phyloP scores from a whole-genome alignment of 2,113 vertebrate species.

The Misgurnus mizolepis region DNA sequence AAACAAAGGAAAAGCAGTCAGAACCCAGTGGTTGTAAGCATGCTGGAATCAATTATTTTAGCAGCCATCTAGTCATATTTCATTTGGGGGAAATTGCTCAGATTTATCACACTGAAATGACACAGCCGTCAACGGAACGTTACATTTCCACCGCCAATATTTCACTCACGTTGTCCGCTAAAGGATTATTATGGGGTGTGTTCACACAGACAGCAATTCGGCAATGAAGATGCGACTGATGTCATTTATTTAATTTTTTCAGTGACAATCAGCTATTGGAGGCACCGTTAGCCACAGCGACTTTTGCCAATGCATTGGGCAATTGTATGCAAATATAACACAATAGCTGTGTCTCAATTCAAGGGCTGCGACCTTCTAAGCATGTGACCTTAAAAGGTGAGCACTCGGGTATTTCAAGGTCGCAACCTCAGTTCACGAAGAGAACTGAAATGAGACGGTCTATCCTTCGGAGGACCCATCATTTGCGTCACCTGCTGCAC shows the following conservation, averaged over 20 bases:
- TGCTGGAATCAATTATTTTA: slow-evolving; percentile 35
- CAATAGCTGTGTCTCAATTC: no score
- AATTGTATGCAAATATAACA: background rate
- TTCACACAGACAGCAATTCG: background rate
- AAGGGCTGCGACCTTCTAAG: no score
- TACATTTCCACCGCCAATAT: background rate
- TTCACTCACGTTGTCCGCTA: slow-evolving; percentile 7
- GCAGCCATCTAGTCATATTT: background rate
- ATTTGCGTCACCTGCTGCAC: no score
- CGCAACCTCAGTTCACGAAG: no score
- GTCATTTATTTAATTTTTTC: background rate
- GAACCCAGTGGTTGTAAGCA: slow-evolving; percentile 10
- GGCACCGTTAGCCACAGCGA: background rate
- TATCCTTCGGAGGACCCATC: no score
- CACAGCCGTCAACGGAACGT: background rate
- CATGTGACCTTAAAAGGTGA: no score
- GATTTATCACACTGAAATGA: slow-evolving; percentile 4
- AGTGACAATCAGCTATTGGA: background rate
- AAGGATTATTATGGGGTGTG: background rate
- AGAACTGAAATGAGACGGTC: no score
- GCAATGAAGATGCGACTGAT: background rate
- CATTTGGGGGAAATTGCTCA: slow-evolving; percentile 4
- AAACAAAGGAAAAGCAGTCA: slow-evolving; percentile 27
- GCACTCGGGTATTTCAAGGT: no score
- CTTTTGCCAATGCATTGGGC: no score